Evolutionary conservation across 1,140 invertebrate species (phyloP).

Genomic region (Bombus pyrosoma): DNA sequence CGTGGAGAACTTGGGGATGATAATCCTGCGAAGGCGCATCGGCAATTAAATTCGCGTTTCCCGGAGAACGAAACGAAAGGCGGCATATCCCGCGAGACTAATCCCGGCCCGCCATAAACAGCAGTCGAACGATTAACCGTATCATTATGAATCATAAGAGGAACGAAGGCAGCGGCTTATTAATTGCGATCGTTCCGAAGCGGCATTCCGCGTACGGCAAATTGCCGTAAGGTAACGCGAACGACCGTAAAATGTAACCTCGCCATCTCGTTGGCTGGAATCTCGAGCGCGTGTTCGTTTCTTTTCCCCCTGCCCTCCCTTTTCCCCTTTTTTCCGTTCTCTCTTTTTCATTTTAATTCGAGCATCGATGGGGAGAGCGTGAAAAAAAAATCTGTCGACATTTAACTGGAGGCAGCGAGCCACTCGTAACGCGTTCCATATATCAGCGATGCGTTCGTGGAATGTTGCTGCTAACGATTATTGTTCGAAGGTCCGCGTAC

Average conservation of each 20-base stretch:
- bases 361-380: neutral
- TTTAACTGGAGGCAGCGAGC: conserved; percentile 13
- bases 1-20: neutral
- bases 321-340: neutral
- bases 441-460: neutral
- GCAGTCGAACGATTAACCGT: conserved; percentile 41
- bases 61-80: conserved; percentile 18
- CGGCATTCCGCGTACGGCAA: conserved; percentile 36
- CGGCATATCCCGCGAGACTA: conserved; percentile 14
- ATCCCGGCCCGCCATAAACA: conserved; percentile 17
- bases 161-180: conserved; percentile 27
- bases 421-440: conserved; percentile 1
- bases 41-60: conserved; percentile 21
- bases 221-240: conserved; percentile 46
- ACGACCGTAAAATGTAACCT: conserved; percentile 40
- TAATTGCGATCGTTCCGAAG: conserved; percentile 38
- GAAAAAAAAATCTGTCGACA: conserved; percentile 1
- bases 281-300: conserved; percentile 12
- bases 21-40: neutral
- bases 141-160: conserved; percentile 49
- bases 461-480: conserved; percentile 10
- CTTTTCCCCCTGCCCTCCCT: neutral
- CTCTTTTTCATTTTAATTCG: conserved; percentile 3
- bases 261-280: conserved; percentile 18
- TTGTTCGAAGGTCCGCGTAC: neutral